A percentile compares a stretch with the other conserved stretches of the same genome.
phyloP scores from a whole-genome alignment of 2,113 vertebrate genomes.

The Tachysurus fulvidraco region DNA sequence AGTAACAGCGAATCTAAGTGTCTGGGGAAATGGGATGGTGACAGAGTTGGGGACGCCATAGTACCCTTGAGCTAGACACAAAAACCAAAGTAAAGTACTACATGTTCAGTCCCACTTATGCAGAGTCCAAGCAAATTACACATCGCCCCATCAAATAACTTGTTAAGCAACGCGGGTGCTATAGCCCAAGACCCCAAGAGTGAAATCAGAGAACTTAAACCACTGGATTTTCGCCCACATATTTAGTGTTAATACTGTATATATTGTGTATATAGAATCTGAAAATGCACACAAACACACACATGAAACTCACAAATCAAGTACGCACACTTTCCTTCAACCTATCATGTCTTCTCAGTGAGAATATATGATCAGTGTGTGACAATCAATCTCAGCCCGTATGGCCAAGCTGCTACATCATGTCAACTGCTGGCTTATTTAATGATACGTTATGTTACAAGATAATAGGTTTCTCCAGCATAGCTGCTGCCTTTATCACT shows the following conservation, averaged over 20 bases:
- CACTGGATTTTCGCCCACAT: background rate
- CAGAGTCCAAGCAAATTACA: constrained; percentile 33
- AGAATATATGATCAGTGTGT: background rate
- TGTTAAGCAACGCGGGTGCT: background rate
- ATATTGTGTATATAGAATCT: background rate
- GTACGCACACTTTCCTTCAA: background rate
- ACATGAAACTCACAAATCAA: background rate
- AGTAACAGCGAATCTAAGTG: constrained; percentile 51
- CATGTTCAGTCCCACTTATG: constrained; percentile 40
- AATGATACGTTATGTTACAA: background rate
- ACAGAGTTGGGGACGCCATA: constrained; percentile 32
- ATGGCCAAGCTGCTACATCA: background rate
- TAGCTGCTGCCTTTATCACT: background rate
- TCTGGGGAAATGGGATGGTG: constrained; percentile 49
- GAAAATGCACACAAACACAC: background rate
- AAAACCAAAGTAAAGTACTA: constrained; percentile 48
- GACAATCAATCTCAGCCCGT: background rate
- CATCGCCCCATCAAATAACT: constrained; percentile 30
- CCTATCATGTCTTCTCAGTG: background rate
- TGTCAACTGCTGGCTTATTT: background rate
- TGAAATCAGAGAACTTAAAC: background rate
- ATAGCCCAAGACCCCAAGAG: background rate
- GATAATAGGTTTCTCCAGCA: background rate
- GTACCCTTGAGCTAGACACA: constrained; percentile 49
- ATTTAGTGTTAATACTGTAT: background rate